Evolutionary conservation across 2,797 vertebrate genomes (phyloP).

Genomic region (Distichodus sexfasciatus): DNA sequence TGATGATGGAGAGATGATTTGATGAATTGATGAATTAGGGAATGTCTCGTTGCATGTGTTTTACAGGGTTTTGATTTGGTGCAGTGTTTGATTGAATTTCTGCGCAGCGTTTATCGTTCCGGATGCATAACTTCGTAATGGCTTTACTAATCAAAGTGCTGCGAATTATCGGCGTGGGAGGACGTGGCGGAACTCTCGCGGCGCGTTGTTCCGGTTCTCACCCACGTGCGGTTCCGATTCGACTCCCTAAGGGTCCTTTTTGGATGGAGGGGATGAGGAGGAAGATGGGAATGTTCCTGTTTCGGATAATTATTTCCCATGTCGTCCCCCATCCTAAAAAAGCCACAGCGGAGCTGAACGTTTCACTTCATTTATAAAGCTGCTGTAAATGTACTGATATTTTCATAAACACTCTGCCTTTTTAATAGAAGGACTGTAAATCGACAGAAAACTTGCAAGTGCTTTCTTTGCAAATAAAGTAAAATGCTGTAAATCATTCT

Average conservation of each 20-base stretch:
- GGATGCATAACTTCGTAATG: neutral
- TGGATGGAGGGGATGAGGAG: neutral
- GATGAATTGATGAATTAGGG: too few species aligned
- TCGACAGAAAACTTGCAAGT: too few species aligned
- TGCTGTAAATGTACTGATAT: too few species aligned
- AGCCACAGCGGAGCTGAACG: too few species aligned
- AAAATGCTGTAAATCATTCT: neutral
- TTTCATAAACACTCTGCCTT: too few species aligned
- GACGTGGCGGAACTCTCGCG: neutral
- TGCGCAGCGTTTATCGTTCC: neutral
- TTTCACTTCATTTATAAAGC: too few species aligned
- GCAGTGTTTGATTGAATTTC: too few species aligned
- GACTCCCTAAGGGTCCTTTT: neutral
- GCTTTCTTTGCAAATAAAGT: too few species aligned
- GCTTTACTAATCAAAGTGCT: neutral
- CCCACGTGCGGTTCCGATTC: slow-evolving; percentile 5
- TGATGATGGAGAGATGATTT: too few species aligned
- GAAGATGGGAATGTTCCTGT: slow-evolving; percentile 9
- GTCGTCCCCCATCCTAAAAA: neutral
- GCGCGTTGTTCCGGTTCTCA: slow-evolving; percentile 1
- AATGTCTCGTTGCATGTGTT: too few species aligned
- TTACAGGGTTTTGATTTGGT: too few species aligned
- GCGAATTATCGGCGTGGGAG: slow-evolving; percentile 5
- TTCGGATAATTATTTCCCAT: slow-evolving; percentile 13
- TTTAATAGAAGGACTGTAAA: too few species aligned